Evolutionary conservation across 1,140 invertebrate species (phyloP).

Genomic region (Belonocnema kinseyi): DNA sequence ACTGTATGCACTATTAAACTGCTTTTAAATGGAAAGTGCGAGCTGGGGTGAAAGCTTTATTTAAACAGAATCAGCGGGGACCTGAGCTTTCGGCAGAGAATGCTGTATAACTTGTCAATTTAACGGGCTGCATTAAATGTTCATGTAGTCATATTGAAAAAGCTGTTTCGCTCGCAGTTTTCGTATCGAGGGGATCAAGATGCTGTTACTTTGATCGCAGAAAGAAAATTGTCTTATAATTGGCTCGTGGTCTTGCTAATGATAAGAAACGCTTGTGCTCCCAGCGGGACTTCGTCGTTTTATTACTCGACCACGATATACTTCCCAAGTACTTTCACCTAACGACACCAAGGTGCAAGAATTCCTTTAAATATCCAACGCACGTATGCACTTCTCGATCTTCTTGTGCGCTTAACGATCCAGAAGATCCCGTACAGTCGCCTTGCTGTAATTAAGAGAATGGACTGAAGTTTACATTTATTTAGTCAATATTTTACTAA

Average conservation of each 20-base stretch:
- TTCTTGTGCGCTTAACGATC: slow-evolving; percentile 58
- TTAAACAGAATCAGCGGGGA: slow-evolving; percentile 8
- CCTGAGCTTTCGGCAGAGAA: background rate
- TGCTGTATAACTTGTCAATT: slow-evolving; percentile 10
- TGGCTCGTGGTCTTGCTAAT: slow-evolving; percentile 16
- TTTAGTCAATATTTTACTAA: too few relatives aligned
- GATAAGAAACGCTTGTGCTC: slow-evolving; percentile 22
- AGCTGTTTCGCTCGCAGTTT: slow-evolving; percentile 15
- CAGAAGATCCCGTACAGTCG: slow-evolving; percentile 50
- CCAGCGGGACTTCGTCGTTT: slow-evolving; percentile 3
- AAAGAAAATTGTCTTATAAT: slow-evolving; percentile 27
- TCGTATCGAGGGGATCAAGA: slow-evolving; percentile 20
- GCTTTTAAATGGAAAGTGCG: background rate
- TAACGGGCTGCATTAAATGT: slow-evolving; percentile 5
- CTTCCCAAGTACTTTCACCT: background rate
- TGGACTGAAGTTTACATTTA: slow-evolving; percentile 43
- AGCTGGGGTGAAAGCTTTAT: background rate
- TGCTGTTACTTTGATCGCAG: slow-evolving; percentile 18
- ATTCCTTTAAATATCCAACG: slow-evolving; percentile 49
- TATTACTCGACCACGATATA: slow-evolving; percentile 17
- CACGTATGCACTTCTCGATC: slow-evolving; percentile 40
- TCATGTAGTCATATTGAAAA: slow-evolving; percentile 12
- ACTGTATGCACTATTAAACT: background rate
- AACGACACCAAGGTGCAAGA: slow-evolving; percentile 37
- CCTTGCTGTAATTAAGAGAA: slow-evolving; percentile 57